phyloP scores from a whole-genome alignment of 2,888 invertebrate species.

The Cynaeus angustus region DNA sequence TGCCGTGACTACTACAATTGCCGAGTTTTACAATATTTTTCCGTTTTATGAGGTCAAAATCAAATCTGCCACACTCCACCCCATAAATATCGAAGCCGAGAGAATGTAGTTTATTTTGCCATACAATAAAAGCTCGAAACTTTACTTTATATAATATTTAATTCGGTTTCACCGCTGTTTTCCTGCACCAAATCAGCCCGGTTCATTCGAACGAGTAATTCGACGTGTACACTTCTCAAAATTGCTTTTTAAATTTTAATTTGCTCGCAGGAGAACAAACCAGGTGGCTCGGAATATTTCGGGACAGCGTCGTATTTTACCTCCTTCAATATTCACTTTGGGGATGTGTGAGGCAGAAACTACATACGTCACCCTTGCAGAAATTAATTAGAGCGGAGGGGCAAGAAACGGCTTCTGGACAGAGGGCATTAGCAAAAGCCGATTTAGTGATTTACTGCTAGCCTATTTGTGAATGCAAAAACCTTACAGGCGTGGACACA shows the following conservation, averaged over 20 bases:
- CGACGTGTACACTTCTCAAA: constrained; percentile 64
- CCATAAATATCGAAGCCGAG: constrained; percentile 33
- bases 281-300: constrained; percentile 42
- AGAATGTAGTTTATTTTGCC: constrained; percentile 42
- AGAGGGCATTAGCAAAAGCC: constrained; percentile 5
- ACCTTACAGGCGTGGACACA: not conserved
- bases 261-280: constrained; percentile 48
- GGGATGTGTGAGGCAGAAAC: not conserved
- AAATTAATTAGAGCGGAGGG: constrained; percentile 25
- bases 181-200: constrained; percentile 58
- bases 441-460: constrained; percentile 2
- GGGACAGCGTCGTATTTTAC: constrained; percentile 31
- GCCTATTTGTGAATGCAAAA: constrained; percentile 8
- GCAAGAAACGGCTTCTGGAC: constrained; percentile 1
- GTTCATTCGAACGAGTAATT: constrained; percentile 61
- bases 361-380: constrained; percentile 6
- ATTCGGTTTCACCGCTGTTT: constrained; percentile 55
- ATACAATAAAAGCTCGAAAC: constrained; percentile 41
- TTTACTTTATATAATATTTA: constrained; percentile 54
- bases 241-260: constrained; percentile 67
- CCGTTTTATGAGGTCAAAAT: constrained; percentile 30
- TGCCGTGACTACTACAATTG: not conserved
- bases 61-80: constrained; percentile 20
- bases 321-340: constrained; percentile 32
- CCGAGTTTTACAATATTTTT: constrained; percentile 28